Evolutionary conservation across 92 coral and sea anemone species (phyloP).

Genomic region (Epizoanthus fatuus): DNA sequence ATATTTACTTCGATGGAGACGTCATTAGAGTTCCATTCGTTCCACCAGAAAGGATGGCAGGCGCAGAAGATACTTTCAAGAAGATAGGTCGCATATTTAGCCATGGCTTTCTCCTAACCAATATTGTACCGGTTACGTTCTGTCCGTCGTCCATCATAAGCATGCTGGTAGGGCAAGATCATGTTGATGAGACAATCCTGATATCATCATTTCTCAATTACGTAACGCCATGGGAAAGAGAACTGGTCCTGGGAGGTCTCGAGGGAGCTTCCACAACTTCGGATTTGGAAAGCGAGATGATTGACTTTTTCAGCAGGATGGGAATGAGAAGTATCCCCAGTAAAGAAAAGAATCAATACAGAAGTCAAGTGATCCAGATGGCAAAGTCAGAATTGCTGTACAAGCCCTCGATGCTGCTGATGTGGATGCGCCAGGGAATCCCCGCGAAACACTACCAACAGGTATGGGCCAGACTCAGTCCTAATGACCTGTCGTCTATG

Average conservation of each 20-base stretch:
- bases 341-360: background rate
- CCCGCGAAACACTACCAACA: slow-evolving; percentile 12
- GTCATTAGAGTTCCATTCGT: slow-evolving; percentile 24
- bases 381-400: slow-evolving; percentile 23
- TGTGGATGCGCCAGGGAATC: slow-evolving; percentile 3
- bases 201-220: slow-evolving; percentile 35
- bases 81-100: slow-evolving; percentile 40
- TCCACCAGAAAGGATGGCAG: slow-evolving; percentile 35
- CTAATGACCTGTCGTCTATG: background rate
- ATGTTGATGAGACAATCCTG: slow-evolving; percentile 8
- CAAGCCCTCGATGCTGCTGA: slow-evolving; percentile 27
- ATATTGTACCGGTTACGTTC: slow-evolving; percentile 17
- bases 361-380: slow-evolving; percentile 16
- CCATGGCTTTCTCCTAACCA: slow-evolving; percentile 38
- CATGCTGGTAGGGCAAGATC: slow-evolving; percentile 33
- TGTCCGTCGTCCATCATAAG: slow-evolving; percentile 26
- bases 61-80: slow-evolving; percentile 9
- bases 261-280: slow-evolving; percentile 11
- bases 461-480: slow-evolving; percentile 17
- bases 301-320: slow-evolving; percentile 40
- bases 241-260: slow-evolving; percentile 20
- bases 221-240: slow-evolving; percentile 46
- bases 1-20: slow-evolving; percentile 24
- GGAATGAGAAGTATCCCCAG: slow-evolving; percentile 26
- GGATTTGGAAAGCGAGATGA: background rate